Conservation (phyloP, 92 coral and sea anemone genomes). For the Phymanthus crucifer region DNA sequence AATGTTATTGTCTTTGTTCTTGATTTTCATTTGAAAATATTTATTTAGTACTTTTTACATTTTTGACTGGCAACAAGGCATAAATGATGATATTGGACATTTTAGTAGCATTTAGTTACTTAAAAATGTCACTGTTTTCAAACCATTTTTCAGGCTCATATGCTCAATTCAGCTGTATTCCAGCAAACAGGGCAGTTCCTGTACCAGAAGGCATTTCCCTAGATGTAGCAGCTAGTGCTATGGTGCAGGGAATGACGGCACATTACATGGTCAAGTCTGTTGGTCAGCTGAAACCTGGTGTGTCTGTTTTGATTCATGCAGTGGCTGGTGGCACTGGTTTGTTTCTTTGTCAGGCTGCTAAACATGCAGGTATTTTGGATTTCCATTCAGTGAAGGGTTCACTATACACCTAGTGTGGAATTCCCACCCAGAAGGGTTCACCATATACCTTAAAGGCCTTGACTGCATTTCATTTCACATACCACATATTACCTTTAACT, state of each 20-base stretch:
- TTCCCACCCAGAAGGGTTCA: too few relatives aligned
- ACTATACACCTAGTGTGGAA: too few relatives aligned
- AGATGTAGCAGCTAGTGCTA: slow-evolving; percentile 54
- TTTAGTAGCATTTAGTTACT: too few relatives aligned
- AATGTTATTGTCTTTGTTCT: too few relatives aligned
- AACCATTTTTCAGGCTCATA: slow-evolving; percentile 35
- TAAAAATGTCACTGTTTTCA: too few relatives aligned
- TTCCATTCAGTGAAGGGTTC: not conserved
- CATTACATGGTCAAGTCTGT: slow-evolving; percentile 60
- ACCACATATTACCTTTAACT: not conserved
- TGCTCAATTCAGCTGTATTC: slow-evolving; percentile 53
- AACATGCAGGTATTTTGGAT: slow-evolving; percentile 48
- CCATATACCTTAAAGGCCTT: too few relatives aligned
- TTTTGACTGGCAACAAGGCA: too few relatives aligned
- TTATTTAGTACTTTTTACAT: too few relatives aligned
- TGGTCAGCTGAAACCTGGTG: slow-evolving; percentile 52
- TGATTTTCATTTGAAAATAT: too few relatives aligned
- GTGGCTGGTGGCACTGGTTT: slow-evolving; percentile 76
- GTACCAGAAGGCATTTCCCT: slow-evolving; percentile 43
- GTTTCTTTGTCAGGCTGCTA: slow-evolving; percentile 61
- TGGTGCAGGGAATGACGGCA: slow-evolving; percentile 75
- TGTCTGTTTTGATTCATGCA: slow-evolving; percentile 60
- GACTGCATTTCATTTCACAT: too few relatives aligned
- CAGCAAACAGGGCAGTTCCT: slow-evolving; percentile 46
- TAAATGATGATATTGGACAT: too few relatives aligned